These are phyloP conservation scores for Orthonychiurus folsomi DNA, from an alignment of 2,888 invertebrate genomes.

Conservation along the genomic window DNA sequence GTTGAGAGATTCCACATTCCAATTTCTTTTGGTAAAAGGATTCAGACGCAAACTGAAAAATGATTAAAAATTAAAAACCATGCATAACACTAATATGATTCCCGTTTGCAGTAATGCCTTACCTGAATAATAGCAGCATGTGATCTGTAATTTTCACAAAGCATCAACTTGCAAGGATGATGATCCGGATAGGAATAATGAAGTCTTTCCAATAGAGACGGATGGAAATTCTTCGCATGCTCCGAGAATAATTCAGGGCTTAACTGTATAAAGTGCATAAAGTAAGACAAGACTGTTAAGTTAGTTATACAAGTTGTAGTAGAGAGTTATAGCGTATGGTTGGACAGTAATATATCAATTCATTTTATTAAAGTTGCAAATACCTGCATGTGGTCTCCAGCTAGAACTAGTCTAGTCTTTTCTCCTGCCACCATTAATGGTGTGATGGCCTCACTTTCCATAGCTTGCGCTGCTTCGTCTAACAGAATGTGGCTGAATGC, in stretches of 20 bases:
- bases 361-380: too few species aligned
- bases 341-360: background rate
- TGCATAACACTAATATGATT: too few species aligned
- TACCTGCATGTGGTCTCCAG: constrained; percentile 72
- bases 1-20: constrained; percentile 62
- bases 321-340: background rate
- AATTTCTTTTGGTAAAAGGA: constrained; percentile 70
- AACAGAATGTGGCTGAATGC: constrained; percentile 70
- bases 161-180: constrained; percentile 66
- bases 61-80: background rate
- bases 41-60: constrained; percentile 59
- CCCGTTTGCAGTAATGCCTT: constrained; percentile 9
- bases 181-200: constrained; percentile 64
- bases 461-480: constrained; percentile 78
- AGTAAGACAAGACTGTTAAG: background rate
- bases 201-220: constrained; percentile 66
- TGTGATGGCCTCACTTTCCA: constrained; percentile 76
- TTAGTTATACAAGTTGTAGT: constrained; percentile 6
- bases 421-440: constrained; percentile 64
- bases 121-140: constrained; percentile 67
- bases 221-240: constrained; percentile 49
- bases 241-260: constrained; percentile 63
- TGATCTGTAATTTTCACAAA: constrained; percentile 74
- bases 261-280: constrained; percentile 50
- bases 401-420: constrained; percentile 64